These are phyloP conservation scores for Pyrocoelia pectoralis DNA, from an alignment of 2,888 invertebrate species.

Conservation along the genomic window DNA sequence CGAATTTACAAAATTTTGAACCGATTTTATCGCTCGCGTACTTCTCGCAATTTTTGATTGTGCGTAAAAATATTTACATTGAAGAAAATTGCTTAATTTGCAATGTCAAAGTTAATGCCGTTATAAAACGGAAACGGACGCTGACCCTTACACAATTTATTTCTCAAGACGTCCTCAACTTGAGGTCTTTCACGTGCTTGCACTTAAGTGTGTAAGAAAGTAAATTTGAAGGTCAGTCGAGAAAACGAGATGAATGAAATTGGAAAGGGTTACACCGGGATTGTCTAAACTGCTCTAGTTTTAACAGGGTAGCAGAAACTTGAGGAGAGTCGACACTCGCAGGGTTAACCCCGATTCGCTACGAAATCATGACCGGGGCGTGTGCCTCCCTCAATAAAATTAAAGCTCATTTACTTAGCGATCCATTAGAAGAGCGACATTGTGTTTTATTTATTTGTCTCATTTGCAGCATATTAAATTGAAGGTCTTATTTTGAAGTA, in stretches of 20 bases:
- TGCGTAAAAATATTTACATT: neutral
- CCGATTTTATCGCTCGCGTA: too few species aligned
- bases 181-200: constrained; percentile 17
- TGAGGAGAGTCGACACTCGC: neutral
- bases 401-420: too few species aligned
- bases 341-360: neutral
- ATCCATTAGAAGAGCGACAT: too few species aligned
- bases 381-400: too few species aligned
- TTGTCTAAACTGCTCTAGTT: constrained; percentile 31
- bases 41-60: too few species aligned
- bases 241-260: neutral
- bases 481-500: too few species aligned
- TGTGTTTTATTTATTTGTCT: too few species aligned
- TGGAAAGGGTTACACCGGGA: neutral
- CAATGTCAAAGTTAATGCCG: constrained; percentile 14
- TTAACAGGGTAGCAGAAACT: constrained; percentile 28
- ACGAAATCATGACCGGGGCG: neutral
- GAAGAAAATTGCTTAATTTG: neutral
- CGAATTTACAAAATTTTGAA: too few species aligned
- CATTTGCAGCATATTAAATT: too few species aligned
- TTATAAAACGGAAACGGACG: constrained; percentile 6
- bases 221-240: constrained; percentile 10
- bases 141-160: constrained; percentile 10
- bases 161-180: constrained; percentile 9
- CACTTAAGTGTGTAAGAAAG: constrained; percentile 5